Base-by-base conservation (phyloP, 2,113 vertebrate genomes). In the Chloropsis hardwickii region DNA sequence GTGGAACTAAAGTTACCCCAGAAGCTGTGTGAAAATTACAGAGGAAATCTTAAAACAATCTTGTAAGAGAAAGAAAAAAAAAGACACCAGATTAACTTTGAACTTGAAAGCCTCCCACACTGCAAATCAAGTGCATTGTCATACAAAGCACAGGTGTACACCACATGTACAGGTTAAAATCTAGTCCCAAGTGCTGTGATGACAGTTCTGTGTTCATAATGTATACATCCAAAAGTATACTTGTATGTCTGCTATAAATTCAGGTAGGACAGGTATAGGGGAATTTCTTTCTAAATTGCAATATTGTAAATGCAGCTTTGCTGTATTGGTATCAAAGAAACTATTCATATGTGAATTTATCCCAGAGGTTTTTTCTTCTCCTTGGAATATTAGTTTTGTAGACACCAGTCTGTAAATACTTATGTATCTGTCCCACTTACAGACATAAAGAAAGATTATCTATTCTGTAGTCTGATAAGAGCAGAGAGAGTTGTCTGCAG, bases 161-260 rank as follows among this genome's bases (percentile, higher is more conserved):
- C 85, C 96, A 97, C 94, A 97, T 97, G 96, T 87, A 92, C 60
- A 92, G 89, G 94, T 95, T 86, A 87, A 93, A 88, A 86, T 90
- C 71, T 48, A 54, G 66, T 90, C 78, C 58, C 15, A 35, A 88
- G 78, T 54, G 58, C 53, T 6, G n/a, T 90, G 97, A 94, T 91
- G 95, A 97, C 90, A 96, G 51, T 81, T 95, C 56, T 91, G 56
- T 86, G 73, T 40, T 95, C 86, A 35, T 92, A 92, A 94, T 39
- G n/a, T 90, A 81, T 90, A 80, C 64, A 82, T 72, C 86, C 74
- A 54, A 74, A 69, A 88, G 66, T 92, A 24, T 80, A 60, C 24
- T 90, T 82, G 39, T 51, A 74, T 79, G 95, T 95, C 67, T 95
- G 86, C 93, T 95, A 64, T 39, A 95, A 86, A 93, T 95, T 94